phyloP scores from a whole-genome alignment of 2,113 vertebrate genomes.

The Lepus americanus region DNA sequence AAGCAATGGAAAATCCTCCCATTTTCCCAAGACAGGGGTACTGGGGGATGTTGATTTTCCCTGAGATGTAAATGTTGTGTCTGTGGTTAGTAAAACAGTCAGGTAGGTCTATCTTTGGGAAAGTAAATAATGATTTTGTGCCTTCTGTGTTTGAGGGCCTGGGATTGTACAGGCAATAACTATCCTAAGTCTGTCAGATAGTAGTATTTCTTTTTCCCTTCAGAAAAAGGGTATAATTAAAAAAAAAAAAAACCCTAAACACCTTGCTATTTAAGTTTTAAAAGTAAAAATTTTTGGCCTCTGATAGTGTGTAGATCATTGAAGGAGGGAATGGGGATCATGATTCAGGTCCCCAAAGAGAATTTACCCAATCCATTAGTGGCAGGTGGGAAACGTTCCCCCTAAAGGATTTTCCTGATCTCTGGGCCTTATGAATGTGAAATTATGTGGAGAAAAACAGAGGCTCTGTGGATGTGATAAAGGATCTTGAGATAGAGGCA shows the following conservation, averaged over 20 bases:
- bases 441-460: background rate
- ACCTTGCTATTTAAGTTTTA: background rate
- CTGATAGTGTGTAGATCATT: background rate
- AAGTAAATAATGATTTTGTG: constrained; percentile 26
- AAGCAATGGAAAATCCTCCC: background rate
- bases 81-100: background rate
- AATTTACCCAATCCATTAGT: background rate
- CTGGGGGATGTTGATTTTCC: background rate
- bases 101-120: background rate
- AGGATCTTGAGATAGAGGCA: background rate
- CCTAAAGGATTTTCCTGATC: background rate
- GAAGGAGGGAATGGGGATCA: background rate
- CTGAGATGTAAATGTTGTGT: constrained; percentile 10
- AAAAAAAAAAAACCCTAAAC: background rate
- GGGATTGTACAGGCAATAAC: background rate
- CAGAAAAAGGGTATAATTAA: background rate
- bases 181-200: background rate
- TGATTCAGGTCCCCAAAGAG: background rate
- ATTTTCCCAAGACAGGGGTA: background rate
- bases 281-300: background rate
- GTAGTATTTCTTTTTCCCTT: background rate
- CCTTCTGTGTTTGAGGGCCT: constrained; percentile 34
- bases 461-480: background rate
- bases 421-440: background rate
- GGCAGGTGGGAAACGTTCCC: background rate